Evolutionary conservation across 2,888 invertebrate genomes (phyloP), one percentile per base, ranked within the genome.

Genomic region (Rhamphomyia laevipes): DNA sequence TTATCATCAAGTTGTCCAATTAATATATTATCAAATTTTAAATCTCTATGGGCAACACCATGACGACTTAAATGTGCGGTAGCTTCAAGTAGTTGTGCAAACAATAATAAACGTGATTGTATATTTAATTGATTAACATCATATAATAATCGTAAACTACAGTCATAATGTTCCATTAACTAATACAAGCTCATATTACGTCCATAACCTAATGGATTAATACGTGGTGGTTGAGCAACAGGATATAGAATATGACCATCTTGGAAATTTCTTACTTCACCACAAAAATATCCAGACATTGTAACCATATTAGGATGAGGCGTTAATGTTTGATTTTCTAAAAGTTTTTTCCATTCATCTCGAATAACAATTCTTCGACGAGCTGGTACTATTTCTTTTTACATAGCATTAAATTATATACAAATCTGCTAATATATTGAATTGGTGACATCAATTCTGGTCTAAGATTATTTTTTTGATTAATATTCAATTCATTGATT

Each of bases 151-250:
- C 60, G 81, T 59, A 70, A 77, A 78, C 56, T 81, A 70, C 60
- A 85, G 83, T 65, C 85, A 48, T 71, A 70, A 21, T 84, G 80
- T 71, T 88, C 88, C 91, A 92, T 91, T 2, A 91, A 73, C 38
- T 91, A 70, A 69, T 89, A 92, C 50, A 92, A 66, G 40, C 89
- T 90, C 83, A 86, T 87, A 61, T 90, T 90, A 48, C 89, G 74
- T 0, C 88, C 87, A 57, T 77, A 82, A 11, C 89, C 86, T 41
- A 77, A 74, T 0, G 84, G 81, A 70, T 87, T 80, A 43, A 89
- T 74, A 45, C 84, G 73, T 30, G 74, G 67, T 1, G 91, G 92
- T 50, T 91, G 74, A 11, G 91, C 91, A 60, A 84, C 83, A 0
- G 90, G 90, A 71, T 84, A 91, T 52, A 83, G 71, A 2, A 65